Base-by-base conservation (phyloP, 2,888 invertebrate genomes). In the Digitonthophagus gazella region DNA sequence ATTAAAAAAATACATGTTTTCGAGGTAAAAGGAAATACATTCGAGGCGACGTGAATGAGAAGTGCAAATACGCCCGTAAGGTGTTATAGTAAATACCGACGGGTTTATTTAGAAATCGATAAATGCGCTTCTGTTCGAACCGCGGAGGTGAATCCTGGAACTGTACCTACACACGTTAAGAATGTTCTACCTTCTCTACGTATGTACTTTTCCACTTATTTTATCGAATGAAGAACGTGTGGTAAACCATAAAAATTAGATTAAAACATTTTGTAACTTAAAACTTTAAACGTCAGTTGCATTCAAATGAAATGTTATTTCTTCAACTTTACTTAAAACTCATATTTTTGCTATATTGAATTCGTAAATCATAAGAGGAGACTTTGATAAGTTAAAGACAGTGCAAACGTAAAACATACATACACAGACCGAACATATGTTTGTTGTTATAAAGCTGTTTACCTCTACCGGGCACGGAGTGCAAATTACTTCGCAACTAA, bases 401-500 rank as follows among this genome's bases (percentile, higher is more conserved):
- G 19, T 61, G 5, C 16, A 4, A 5, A 15, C 16, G 74, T 75
- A 76, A 78, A 76, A 76, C 77, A 75, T 76, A 75, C 75, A 74
- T 74, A 76, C 76, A 76, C 78, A 75, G 75, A 77, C 76, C 75
- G 74, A 76, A 76, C 76, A 77, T 77, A 74, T 76, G 77, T 76
- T 77, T 77, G 77, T 78, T 78, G 78, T 77, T 76, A 76, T 77
- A 77, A 78, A 78, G 78, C 76, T 79, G 78, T 78, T 79, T 79
- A 78, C 78, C 76, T 78, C 76, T 75, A 74, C 75, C 77, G 78
- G 73, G 75, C 75, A 75, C 74, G 73, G 74, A 76, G 76, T 78
- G 79, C 80, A 79, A 80, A 80, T 79, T 79, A 78, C 78, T 78
- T 79, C 78, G 76, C 78, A 79, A 79, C 78, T 79, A 80, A 79